Evolutionary conservation across 2,888 invertebrate genomes (phyloP).

Genomic region (Drosophila kokeensis): DNA sequence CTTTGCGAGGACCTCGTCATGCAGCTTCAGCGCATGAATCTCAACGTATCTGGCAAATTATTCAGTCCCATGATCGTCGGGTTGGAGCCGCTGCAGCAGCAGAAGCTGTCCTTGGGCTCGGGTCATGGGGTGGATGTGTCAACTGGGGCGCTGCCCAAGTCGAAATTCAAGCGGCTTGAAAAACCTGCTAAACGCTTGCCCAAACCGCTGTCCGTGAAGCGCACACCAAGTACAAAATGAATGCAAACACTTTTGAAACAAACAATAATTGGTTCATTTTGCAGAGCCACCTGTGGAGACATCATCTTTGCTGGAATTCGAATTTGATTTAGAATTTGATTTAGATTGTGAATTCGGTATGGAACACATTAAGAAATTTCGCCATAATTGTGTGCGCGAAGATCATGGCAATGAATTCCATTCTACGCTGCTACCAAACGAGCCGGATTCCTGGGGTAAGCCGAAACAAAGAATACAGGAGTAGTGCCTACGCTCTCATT

Average conservation of each 20-base stretch:
- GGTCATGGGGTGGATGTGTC: not conserved
- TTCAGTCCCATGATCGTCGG: not conserved
- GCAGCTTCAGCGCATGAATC: constrained; percentile 30
- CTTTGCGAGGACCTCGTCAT: constrained; percentile 38
- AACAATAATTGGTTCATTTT: constrained; percentile 6
- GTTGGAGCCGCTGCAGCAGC: not conserved
- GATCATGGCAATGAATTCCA: not conserved
- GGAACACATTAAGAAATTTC: constrained; percentile 51
- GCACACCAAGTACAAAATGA: not conserved
- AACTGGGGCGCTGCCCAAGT: constrained; percentile 47
- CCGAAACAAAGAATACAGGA: no score
- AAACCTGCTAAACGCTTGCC: not conserved
- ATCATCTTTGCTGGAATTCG: not conserved
- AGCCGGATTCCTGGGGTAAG: not conserved
- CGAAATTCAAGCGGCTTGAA: not conserved
- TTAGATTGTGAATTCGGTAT: constrained; percentile 56
- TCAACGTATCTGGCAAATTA: not conserved
- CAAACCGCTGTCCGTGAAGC: not conserved
- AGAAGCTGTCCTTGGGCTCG: not conserved
- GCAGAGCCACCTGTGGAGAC: constrained; percentile 1
- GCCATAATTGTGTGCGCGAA: constrained; percentile 29
- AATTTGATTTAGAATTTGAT: constrained; percentile 31
- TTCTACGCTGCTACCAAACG: not conserved
- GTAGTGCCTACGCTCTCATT: not conserved
- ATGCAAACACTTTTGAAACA: not conserved